A percentile compares a stretch with the other conserved stretches of the same genome.
Evolutionary conservation across 2,797 vertebrate species (phyloP).

Genomic region (Notolepis coatsorum): DNA sequence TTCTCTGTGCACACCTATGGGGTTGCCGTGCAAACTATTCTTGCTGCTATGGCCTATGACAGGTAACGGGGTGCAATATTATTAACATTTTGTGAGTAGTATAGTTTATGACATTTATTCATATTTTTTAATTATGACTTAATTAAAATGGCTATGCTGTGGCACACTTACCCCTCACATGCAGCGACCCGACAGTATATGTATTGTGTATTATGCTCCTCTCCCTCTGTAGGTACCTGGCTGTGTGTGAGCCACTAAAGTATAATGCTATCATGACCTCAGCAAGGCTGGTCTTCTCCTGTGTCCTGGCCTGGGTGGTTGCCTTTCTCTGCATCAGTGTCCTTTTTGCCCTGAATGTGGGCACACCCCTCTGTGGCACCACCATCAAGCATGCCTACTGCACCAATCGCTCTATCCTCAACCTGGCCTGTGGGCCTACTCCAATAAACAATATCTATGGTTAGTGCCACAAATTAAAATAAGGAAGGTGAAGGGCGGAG

Average conservation of each 20-base stretch:
- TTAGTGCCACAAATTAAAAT: conserved; percentile 4
- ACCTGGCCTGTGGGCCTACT: conserved; percentile 55
- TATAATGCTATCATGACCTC: conserved; percentile 65
- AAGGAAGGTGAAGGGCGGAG: too few relatives aligned
- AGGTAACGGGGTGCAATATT: conserved; percentile 54
- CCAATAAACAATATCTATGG: conserved; percentile 55
- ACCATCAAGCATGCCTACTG: conserved; percentile 60
- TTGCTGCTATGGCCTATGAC: conserved; percentile 66
- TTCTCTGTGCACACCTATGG: conserved; percentile 56
- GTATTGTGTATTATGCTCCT: neutral
- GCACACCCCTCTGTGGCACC: conserved; percentile 46
- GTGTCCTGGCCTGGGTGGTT: conserved; percentile 50
- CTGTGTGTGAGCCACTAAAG: conserved; percentile 65
- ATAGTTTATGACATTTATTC: too few relatives aligned
- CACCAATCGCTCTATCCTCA: conserved; percentile 60
- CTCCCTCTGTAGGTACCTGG: conserved; percentile 54
- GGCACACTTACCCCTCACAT: too few relatives aligned
- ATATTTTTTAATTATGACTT: too few relatives aligned
- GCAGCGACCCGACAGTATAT: too few relatives aligned
- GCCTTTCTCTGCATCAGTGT: conserved; percentile 46
- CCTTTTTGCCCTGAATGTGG: conserved; percentile 55
- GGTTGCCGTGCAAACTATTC: conserved; percentile 44
- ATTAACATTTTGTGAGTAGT: too few relatives aligned
- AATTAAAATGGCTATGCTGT: too few relatives aligned
- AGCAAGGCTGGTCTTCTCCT: conserved; percentile 38